A percentile compares a stretch with the other conserved stretches of the same genome.
phyloP scores from a whole-genome alignment of 2,113 vertebrate species.

The Ailurus styani region DNA sequence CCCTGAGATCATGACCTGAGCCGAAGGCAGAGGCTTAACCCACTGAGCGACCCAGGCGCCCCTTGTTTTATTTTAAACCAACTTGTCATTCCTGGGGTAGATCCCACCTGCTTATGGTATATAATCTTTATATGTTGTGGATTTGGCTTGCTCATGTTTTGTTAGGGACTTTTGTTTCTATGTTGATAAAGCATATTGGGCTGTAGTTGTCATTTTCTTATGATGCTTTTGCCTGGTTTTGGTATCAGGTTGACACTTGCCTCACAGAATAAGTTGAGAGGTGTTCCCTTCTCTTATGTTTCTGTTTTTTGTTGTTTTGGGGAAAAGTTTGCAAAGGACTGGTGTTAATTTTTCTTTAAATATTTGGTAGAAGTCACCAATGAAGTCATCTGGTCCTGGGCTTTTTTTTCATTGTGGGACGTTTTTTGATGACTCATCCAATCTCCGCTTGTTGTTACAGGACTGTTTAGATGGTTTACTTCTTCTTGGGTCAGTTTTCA shows the following conservation, averaged over 20 bases:
- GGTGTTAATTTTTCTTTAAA: background rate
- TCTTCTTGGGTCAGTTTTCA: background rate
- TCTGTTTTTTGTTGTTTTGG: background rate
- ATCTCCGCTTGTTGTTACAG: background rate
- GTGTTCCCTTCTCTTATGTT: background rate
- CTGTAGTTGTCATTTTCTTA: background rate
- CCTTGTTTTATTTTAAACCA: background rate
- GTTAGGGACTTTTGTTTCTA: background rate
- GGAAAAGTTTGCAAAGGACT: background rate
- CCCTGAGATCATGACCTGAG: background rate
- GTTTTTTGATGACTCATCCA: background rate
- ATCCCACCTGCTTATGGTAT: background rate
- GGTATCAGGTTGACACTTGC: background rate
- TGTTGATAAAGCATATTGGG: background rate
- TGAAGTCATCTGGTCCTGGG: background rate
- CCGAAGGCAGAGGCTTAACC: background rate
- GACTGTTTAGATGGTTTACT: background rate
- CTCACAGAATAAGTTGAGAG: background rate
- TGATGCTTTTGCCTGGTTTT: background rate
- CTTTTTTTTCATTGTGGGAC: background rate
- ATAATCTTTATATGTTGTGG: background rate
- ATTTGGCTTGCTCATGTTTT: background rate
- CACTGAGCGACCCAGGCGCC: background rate
- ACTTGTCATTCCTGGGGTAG: background rate
- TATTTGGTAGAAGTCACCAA: background rate